A percentile compares a stretch with the other conserved stretches of the same genome.
Evolutionary conservation across 2,888 invertebrate species (phyloP).

Genomic region (Athrips mouffetella): DNA sequence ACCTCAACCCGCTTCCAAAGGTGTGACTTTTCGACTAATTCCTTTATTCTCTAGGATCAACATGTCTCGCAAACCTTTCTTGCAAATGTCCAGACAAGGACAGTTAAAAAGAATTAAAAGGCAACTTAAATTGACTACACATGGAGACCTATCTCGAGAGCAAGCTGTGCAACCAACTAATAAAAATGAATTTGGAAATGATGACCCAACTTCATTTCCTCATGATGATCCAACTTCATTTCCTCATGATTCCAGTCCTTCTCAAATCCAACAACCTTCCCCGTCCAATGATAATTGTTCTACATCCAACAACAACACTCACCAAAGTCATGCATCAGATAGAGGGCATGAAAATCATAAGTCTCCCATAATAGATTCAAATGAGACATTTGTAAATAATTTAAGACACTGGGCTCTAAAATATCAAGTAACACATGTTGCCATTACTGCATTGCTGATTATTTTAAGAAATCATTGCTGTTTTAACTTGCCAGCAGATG

Average conservation of each 20-base stretch:
- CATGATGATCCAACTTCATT: neutral
- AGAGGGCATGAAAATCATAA: neutral
- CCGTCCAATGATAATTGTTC: neutral
- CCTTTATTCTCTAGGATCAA: no score
- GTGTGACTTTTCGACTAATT: no score
- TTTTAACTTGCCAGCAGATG: constrained; percentile 8
- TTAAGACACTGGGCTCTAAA: constrained; percentile 16
- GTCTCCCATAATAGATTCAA: neutral
- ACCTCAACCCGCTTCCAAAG: no score
- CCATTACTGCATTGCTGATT: constrained; percentile 7
- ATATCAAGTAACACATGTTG: constrained; percentile 18
- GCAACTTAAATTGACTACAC: no score
- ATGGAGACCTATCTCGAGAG: no score
- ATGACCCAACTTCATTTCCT: neutral
- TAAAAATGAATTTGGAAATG: neutral
- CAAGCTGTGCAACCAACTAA: neutral
- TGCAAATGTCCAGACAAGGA: no score
- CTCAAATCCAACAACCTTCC: neutral
- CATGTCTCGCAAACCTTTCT: no score
- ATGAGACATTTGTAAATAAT: neutral
- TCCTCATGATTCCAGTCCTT: neutral
- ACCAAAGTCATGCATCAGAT: neutral
- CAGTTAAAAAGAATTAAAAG: no score
- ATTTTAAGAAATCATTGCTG: constrained; percentile 6
- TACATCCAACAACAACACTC: neutral